Evolutionary conservation across 2,888 invertebrate species (phyloP).

Genomic region (Drosophila falleni): DNA sequence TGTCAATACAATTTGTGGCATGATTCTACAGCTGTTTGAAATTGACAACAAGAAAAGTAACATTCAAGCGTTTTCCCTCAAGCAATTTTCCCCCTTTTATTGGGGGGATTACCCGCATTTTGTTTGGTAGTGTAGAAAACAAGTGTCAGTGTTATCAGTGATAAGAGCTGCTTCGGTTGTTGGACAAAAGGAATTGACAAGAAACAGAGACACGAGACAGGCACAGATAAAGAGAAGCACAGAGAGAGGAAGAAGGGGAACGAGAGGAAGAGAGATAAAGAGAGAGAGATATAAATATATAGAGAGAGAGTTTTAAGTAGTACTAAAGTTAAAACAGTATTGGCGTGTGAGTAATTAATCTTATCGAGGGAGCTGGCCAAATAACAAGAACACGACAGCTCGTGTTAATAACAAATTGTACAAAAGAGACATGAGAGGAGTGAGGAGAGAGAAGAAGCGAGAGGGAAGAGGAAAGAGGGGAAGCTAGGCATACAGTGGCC

Average conservation of each 20-base stretch:
- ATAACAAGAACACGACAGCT: constrained; percentile 53
- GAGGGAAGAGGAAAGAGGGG: neutral
- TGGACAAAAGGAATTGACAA: constrained; percentile 31
- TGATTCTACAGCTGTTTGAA: neutral
- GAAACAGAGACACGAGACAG: constrained; percentile 24
- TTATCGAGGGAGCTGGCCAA: constrained; percentile 67
- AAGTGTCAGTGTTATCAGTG: constrained; percentile 25
- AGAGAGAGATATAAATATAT: neutral
- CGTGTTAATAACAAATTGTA: constrained; percentile 72
- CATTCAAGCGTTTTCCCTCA: neutral
- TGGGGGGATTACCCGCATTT: neutral
- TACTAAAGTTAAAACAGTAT: constrained; percentile 5
- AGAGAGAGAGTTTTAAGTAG: constrained; percentile 4
- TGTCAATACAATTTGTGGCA: neutral
- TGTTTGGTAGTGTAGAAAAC: constrained; percentile 21
- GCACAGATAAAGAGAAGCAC: neutral
- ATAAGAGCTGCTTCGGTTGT: constrained; percentile 21
- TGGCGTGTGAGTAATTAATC: constrained; percentile 65
- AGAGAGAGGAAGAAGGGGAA: neutral
- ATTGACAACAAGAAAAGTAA: neutral
- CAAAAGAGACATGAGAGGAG: constrained; percentile 33
- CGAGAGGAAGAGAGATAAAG: neutral
- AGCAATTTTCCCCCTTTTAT: neutral
- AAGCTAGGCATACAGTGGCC: constrained; percentile 5
- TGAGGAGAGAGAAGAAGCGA: neutral